Base-by-base conservation (phyloP, 1,140 invertebrate species). In the Myzus persicae region DNA sequence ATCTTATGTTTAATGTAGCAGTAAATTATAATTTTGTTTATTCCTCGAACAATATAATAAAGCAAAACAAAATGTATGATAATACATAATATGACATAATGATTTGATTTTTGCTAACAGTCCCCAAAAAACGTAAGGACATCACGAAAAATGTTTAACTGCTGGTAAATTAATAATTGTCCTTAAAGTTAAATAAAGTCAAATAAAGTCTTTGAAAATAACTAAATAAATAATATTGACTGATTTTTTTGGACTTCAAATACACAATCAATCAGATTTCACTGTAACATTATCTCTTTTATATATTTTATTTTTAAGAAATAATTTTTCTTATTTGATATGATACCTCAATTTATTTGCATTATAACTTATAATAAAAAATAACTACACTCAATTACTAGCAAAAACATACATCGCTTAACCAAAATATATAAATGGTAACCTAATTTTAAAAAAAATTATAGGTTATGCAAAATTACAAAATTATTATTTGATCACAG, bases 401-500 rank as follows among this genome's bases (percentile, higher is more conserved):
- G 36, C 24, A 40, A 90, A 90, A 40, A 91, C 81, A 46, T 91
- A 91, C 26, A 76, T 91, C 6, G 67, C n/a, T 59, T 59, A 59
- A 31, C 54, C 11, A 9, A n/a, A 67, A 67, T 81, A 82, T 76
- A 91, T 81, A 51, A 92, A 46, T 91, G 54, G 22, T 46, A 76
- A 91, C 67, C 67, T 91, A 92, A 46, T 92, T 51, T 42, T 2
- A 36, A 91, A 82, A 90, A 54, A n/a, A 89, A 38, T n/a, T 54
- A 54, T 90, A 59, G 26, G 89, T 59, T 90, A 76, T 36, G 42
- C 40, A 76, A 81, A 46, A 76, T 91, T 24, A 44, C 1, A 46
- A 67, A 26, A 90, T 20, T 76, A 76, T 91, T 38, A 81, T 91
- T 91, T 76, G 40, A 91, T 81, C 90, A 90, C 89, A 90, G 48